Evolutionary conservation across 1,140 invertebrate genomes (phyloP), one percentile per base, ranked within the genome.

Genomic region (Arion vulgaris): DNA sequence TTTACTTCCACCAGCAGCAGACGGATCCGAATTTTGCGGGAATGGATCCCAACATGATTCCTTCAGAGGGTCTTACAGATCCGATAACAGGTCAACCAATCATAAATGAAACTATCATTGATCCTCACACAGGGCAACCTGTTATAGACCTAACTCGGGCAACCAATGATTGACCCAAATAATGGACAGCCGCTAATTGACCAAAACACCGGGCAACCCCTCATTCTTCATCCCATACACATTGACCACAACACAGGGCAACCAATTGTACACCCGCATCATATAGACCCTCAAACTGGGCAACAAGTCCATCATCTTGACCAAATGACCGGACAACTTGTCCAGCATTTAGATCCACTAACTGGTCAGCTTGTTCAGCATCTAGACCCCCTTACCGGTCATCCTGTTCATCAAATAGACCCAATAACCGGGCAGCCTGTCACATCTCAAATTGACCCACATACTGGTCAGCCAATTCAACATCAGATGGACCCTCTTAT

Each of bases 401-500:
- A 74, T 32, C 71, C 71, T 32, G 1, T 82, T 32, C 57, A 77
- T 32, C 57, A 34, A 9, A 71, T 57, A 39, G 69, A 72, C 34
- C 80, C 80, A 23, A 4, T 57, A n/a, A 72, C 68, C 9, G 78
- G 66, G 38, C 78, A 68, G 49, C 39, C 38, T 49, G 38, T 80
- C n/a, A 49, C 17, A 32, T 36, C 38, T 5, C 77, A 80, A 49
- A 23, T 73, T 7, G 71, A 81, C 36, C 81, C 81, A 4, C 9
- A 32, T 23, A 76, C 73, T 26, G 32, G 38, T 19, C 79, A 80
- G 68, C 79, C 79, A 19, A 69, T 79, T 45, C 80, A 41, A 76
- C 81, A 1, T 57, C 36, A 49, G 38, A 83, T 78, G 72, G 82
- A 86, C 49, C 80, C 85, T 7, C 82, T 83, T 51, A 84, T 84